Base-by-base conservation (phyloP, 92 coral and sea anemone genomes). In the Palythoa grandis region DNA sequence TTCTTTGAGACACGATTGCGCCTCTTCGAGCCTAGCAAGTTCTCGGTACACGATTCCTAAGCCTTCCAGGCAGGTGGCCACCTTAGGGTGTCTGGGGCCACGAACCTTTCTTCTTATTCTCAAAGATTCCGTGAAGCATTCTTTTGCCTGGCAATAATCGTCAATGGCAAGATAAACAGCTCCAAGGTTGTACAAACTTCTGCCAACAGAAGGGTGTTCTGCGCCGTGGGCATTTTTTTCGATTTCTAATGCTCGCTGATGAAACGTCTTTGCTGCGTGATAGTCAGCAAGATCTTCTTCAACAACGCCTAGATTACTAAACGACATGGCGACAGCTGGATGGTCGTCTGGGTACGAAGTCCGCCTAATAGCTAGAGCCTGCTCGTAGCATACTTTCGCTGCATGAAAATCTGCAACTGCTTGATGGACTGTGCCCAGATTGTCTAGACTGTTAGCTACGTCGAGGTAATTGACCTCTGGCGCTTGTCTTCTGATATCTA, bases 301-400 rank as follows among this genome's bases (percentile, higher is more conserved):
- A 0, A 70, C 48, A n/a, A 75, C 83, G 16, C 91, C 91, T 13
- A 88, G 70, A 20, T 88, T 88, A 57, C 86, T 83, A 22, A 83
- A 69, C 22, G 82, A 89, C 70, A 83, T 78, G 1, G 92, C 88
- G 39, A 79, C 70, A 16, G 73, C 63, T 16, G 72, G 70, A 22
- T 89, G 86, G 20, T 66, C 61, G 22, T 65, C 85, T 14, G 85
- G 58, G 70, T 66, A 80, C 74, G 65, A 60, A 43, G 72, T 80
- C 47, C 65, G 72, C 19, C 85, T 43, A 43, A 80, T 80, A 38
- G 72, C 85, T 19, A 80, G 73, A 14, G 85, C 74, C 85, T 80
- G 85, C 57, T 80, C 74, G 74, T 63, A 80, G 52, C 85, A 80
- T 7, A 65, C 60, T 47, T 80, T 80, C 13, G 85, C 85, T 80